Evolutionary conservation across 1,140 invertebrate genomes (phyloP), one percentile per base, ranked within the genome.

Genomic region (Steinernema khuongi): DNA sequence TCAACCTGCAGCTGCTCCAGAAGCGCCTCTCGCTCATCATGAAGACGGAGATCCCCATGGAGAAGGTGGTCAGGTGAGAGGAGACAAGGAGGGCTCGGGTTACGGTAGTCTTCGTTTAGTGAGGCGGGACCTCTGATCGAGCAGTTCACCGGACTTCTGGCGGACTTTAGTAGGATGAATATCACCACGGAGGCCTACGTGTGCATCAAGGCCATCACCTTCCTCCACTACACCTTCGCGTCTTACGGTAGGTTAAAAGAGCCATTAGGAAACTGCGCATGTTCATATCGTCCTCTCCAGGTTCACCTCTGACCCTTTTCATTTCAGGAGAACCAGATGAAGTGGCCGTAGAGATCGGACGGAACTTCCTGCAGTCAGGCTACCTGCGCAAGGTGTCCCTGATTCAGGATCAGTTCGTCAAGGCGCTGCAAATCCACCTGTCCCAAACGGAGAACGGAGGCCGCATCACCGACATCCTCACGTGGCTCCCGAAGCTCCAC

Each of bases 401-500:
- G 28, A 85, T 85, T 70, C 84, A 84, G 68, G 83, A 84, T 70
- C 83, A 84, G 50, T 84, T 84, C 68, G 80, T 84, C 18, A 84
- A 84, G 71, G 83, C 84, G 11, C 70, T 84, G 11, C 83, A 85
- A 74, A 84, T 84, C 71, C 84, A 84, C 68, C 68, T 84, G 18
- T 81, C 74, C 70, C 82, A 84, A 33, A 43, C 68, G 19, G 83
- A 85, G 44, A 69, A 82, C 71, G 82, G 80, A 0, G 78, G 80
- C 0, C 31, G 83, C 67, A 74, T 83, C 18, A 82, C 80, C 26
- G 82, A 83, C 29, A 85, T 83, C 70, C 72, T 83, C 26, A 83
- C 74, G 11, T 83, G 83, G 81, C 77, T 85, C 14, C 83, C 83
- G 17, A 79, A 80, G 67, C 72, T 84, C 11, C 93, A 94, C 89